phyloP scores from a whole-genome alignment of 1,140 invertebrate genomes.

The Ptiloglossa arizonensis region DNA sequence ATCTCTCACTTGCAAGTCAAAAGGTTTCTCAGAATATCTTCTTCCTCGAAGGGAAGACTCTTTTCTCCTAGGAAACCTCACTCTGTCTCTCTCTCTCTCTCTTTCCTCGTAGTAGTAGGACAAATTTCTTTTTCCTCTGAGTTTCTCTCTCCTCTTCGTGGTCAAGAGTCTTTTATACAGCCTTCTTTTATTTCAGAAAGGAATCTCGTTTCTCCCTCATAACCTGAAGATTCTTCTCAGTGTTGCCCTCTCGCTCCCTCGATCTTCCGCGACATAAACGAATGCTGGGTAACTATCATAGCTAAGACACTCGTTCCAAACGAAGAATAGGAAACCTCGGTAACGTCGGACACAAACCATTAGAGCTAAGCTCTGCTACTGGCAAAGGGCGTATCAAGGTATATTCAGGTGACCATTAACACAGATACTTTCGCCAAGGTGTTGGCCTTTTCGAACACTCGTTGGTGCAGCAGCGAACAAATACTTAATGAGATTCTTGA shows the following conservation, averaged over 20 bases:
- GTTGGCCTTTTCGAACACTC: slow-evolving; percentile 47
- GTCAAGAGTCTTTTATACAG: neutral
- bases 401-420: slow-evolving; percentile 59
- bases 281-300: slow-evolving; percentile 30
- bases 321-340: neutral
- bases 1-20: neutral
- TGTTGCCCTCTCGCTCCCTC: neutral
- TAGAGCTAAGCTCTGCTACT: slow-evolving; percentile 48
- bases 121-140: neutral
- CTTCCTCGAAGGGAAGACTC: neutral
- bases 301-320: slow-evolving; percentile 17
- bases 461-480: neutral
- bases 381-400: slow-evolving; percentile 52
- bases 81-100: neutral
- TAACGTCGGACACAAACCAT: slow-evolving; percentile 40
- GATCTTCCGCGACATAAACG: neutral
- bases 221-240: too few species aligned
- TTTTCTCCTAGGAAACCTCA: neutral
- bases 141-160: neutral
- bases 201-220: neutral
- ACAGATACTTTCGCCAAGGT: slow-evolving; percentile 57
- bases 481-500: too few species aligned
- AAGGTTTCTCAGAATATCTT: neutral
- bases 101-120: neutral
- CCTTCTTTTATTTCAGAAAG: neutral